Evolutionary conservation across 1,140 invertebrate species (phyloP), one percentile per base, ranked within the genome.

Genomic region (Pseudoatta argentina): DNA sequence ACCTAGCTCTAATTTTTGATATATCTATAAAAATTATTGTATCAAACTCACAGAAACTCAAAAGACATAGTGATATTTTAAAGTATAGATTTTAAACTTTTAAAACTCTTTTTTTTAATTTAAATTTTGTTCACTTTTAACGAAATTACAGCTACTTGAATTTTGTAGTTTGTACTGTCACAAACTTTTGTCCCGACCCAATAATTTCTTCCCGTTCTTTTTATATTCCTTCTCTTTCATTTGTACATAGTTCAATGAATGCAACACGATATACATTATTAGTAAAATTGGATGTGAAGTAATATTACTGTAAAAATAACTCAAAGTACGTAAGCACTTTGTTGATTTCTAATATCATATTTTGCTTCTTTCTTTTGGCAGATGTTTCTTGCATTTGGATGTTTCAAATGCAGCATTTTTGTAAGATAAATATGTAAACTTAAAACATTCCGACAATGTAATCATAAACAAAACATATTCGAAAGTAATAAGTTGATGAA

Each of bases 231-330:
- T 64, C 18, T 85, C 30, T 57, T 34, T 48, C 18, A 16, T 75
- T 71, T 34, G 7, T n/a, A 67, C 14, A 48, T 21, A 55, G 2
- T 75, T 8, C 18, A 14, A 3, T 30, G 76, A 39, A 71, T 21
- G 69, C 44, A 79, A 89, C 51, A 34, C 39, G 16, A 73, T 69
- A 87, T 55, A 30, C 72, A 3, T 78, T 66, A 61, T 88, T 88
- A 75, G 59, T 57, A 24, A 71, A 88, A 89, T 88, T 59, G 59
- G 48, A 85, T 88, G 85, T 82, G 53, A 78, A 85, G 53, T 86
- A 75, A 53, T 44, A 53, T 55, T 34, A 21, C 24, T 27, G 1
- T 14, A 24, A 27, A 66, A 85, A 88, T 53, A n/a, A n/a, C 5
- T 77, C 10, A 14, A 61, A 48, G 14, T 18, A 76, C 10, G 16